A percentile compares a stretch with the other conserved stretches of the same genome.
Conservation (phyloP, 2,888 invertebrate species). For the Pegoplata infirma region DNA sequence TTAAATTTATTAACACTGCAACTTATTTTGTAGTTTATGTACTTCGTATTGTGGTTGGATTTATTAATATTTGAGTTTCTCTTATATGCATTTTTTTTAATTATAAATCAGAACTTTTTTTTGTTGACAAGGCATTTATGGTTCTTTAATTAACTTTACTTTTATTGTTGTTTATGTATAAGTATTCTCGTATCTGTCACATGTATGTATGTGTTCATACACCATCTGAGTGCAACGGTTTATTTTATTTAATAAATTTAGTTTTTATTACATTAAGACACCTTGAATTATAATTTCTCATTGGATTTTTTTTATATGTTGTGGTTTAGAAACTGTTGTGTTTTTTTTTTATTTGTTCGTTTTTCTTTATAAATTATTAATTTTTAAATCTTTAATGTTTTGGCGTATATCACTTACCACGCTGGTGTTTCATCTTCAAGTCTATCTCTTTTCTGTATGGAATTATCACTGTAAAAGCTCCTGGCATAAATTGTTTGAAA, state of each 20-base stretch:
- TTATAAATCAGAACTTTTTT: slow-evolving; percentile 4
- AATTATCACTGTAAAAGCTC: slow-evolving; percentile 43
- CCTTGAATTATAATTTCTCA: not conserved
- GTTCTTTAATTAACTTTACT: slow-evolving; percentile 1
- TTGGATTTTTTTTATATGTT: not conserved
- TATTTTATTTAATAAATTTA: too few species aligned
- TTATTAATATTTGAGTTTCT: not conserved
- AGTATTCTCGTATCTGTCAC: too few species aligned
- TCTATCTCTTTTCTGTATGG: slow-evolving; percentile 54
- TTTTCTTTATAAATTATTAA: not conserved
- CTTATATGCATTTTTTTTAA: not conserved
- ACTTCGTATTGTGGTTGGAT: not conserved
- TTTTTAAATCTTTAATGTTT: slow-evolving; percentile 1
- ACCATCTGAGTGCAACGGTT: too few species aligned
- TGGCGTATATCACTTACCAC: slow-evolving; percentile 72
- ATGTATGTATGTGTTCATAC: too few species aligned
- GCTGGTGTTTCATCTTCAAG: slow-evolving; percentile 62
- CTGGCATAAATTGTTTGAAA: slow-evolving; percentile 49
- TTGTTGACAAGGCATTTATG: slow-evolving; percentile 9
- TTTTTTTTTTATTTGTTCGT: not conserved
- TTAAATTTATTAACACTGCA: not conserved
- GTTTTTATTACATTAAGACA: not conserved
- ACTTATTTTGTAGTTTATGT: not conserved
- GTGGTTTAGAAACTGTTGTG: not conserved
- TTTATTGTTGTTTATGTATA: not conserved